Evolutionary conservation across 2,797 vertebrate species (phyloP), one percentile per base, ranked within the genome.

Genomic region (Heliangelus exortis): DNA sequence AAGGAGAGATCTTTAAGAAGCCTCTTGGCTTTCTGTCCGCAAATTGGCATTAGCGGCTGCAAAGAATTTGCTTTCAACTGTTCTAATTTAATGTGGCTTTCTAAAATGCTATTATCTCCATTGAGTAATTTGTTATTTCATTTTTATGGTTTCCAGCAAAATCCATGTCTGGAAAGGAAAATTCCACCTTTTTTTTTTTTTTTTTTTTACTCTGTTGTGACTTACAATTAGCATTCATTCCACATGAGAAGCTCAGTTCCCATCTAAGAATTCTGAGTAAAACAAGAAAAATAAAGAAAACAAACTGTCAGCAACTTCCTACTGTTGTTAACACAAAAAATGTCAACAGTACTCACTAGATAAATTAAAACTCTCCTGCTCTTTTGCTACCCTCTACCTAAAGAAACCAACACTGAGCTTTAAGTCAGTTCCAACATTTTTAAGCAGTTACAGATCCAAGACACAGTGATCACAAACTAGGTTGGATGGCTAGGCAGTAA

Each of bases 231-330:
- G 65, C 68, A 77, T 93, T 90, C 53, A 51, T 93, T 80, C 65
- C 92, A 81, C 67, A 36, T 91, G 67, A 90, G 95, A 90, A 90
- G 66, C n/a, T 89, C 41, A 0, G 3, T 84, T 90, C 67, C 33
- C 43, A 36, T 65, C 0, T 7, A 96, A 90, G 74, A 96, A 77
- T 91, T 92, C 74, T 89, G 91, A 94, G 51, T 0, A 15, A 96
- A 94, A 95, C 39, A 53, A 94, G 82, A 87, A 95, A 96, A 90
- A 89, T 82, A 91, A 94, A 95, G 85, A 94, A 96, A 96, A 93
- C 81, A 94, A 94, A 95, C 79, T 92, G 94, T 95, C 96, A 94
- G 67, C 89, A 94, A 81, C 90, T 96, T 95, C 95, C 88, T 96
- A 90, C 91, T 47, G 65, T 88, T 90, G 75, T 96, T 95, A 96